Base-by-base conservation (phyloP, 2,797 vertebrate genomes). In the Zalophus californianus region DNA sequence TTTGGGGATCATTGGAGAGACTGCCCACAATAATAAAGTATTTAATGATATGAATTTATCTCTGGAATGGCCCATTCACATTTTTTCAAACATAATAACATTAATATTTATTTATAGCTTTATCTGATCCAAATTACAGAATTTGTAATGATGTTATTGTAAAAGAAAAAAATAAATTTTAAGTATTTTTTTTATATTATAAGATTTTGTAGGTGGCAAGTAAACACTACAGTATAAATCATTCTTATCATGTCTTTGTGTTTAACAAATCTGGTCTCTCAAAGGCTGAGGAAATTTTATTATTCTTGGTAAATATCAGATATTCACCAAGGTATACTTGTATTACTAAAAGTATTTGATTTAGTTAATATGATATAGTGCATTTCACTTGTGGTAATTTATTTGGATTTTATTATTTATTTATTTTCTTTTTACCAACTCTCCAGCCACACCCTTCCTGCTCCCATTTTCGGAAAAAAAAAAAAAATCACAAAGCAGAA, bases 291-390 rank as follows among this genome's bases (percentile, higher is more conserved):
- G 11, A 3, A 86, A 85, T 86, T 93, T 77, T 85, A 93, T 90
- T 95, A 91, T 91, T 80, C 90, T 93, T 96, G 44, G 44, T 14
- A 91, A 94, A 96, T 92, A 90, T 66, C 90, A 95, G 70, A n/a
- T 94, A 95, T 54, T 84, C 60, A 91, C 94, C 13, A 96, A 94
- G 72, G n/a, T 75, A 73, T 68, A 85, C 14, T 89, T 86, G 2
- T n/a, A 73, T 85, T 18, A 20, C 12, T 73, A 60, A 85, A 70
- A 72, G 16, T 52, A 73, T 96, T 95, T 94, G 41, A 88, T 95
- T 95, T 95, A 32, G 32, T 78, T 82, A 86, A 82, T 86, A 48
- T 72, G 32, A 94, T 82, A 85, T 0, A 29, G 62, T 70, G 16
- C 3, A 66, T 95, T 95, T 86, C 58, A 96, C 66, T 62, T 83